These are phyloP conservation scores for Venustaconcha ellipsiformis DNA, from an alignment of 1,140 invertebrate species.

Conservation along the genomic window DNA sequence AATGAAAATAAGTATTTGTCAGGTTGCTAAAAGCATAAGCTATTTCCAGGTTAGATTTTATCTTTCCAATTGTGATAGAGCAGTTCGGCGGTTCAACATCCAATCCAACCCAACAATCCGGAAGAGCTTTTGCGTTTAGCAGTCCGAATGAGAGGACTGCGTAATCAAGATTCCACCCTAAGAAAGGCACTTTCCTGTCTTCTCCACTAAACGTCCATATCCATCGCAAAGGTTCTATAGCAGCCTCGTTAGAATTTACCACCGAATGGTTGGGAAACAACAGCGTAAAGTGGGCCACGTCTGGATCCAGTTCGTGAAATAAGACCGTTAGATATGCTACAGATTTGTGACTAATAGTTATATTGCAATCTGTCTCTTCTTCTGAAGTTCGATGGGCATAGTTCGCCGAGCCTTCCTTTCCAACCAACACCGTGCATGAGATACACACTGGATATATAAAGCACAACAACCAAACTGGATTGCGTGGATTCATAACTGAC, in stretches of 20 bases:
- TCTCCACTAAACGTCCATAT: slow-evolving; percentile 12
- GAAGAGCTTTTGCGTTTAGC: slow-evolving; percentile 8
- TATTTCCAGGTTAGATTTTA: neutral
- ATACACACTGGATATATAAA: too few relatives aligned
- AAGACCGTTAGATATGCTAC: too few relatives aligned
- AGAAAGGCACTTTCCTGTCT: slow-evolving; percentile 2
- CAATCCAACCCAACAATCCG: neutral
- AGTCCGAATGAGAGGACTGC: slow-evolving; percentile 11
- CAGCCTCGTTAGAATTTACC: neutral
- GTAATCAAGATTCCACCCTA: slow-evolving; percentile 15
- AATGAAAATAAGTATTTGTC: slow-evolving; percentile 1
- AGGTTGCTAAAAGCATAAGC: slow-evolving; percentile 2
- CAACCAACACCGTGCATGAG: too few relatives aligned
- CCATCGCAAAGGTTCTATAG: slow-evolving; percentile 7
- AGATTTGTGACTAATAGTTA: too few relatives aligned
- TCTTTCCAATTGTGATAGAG: slow-evolving; percentile 1
- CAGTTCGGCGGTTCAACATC: neutral
- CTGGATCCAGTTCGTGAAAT: too few relatives aligned
- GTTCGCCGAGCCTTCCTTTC: too few relatives aligned
- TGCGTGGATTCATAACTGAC: too few relatives aligned
- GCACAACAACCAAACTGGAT: too few relatives aligned
- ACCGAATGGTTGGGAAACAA: too few relatives aligned
- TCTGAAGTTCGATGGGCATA: too few relatives aligned
- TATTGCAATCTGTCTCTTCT: too few relatives aligned
- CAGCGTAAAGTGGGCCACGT: too few relatives aligned